These are phyloP conservation scores for Diceros bicornis DNA, from an alignment of 2,797 vertebrate species.

Conservation along the genomic window DNA sequence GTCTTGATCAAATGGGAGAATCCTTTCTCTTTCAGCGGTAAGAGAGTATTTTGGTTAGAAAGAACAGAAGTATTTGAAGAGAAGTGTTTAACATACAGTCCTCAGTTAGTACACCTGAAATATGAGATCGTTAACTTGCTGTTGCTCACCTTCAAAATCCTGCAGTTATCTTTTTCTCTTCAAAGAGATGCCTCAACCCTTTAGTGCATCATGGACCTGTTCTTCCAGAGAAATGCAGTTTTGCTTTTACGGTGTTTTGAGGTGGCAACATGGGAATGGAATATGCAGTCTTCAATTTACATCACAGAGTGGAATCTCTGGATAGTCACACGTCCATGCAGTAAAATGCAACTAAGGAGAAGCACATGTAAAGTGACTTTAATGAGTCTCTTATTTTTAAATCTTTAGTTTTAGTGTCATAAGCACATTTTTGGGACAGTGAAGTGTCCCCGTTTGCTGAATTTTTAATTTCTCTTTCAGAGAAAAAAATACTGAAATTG, in stretches of 20 bases:
- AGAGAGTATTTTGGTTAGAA: slow-evolving; percentile 23
- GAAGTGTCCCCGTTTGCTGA: background rate
- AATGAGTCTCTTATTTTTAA: background rate
- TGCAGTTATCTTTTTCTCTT: slow-evolving; percentile 53
- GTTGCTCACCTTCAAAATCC: slow-evolving; percentile 45
- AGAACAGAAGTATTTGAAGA: slow-evolving; percentile 48
- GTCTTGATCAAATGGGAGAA: background rate
- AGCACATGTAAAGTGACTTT: background rate
- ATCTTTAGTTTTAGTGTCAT: background rate
- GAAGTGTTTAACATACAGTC: background rate
- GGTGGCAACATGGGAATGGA: background rate
- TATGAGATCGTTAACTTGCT: background rate
- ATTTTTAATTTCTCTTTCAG: background rate
- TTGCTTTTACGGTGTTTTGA: slow-evolving; percentile 53
- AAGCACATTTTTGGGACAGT: background rate
- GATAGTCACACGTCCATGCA: background rate
- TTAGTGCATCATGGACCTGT: background rate
- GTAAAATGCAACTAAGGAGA: background rate
- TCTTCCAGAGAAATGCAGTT: background rate
- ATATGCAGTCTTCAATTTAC: fast-evolving
- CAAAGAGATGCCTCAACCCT: background rate
- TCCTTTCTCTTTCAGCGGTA: background rate
- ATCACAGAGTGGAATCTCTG: background rate
- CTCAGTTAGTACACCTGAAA: background rate
- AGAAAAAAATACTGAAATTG: background rate